Conservation (phyloP, 2,113 vertebrate species). For the Barnardius zonarius region DNA sequence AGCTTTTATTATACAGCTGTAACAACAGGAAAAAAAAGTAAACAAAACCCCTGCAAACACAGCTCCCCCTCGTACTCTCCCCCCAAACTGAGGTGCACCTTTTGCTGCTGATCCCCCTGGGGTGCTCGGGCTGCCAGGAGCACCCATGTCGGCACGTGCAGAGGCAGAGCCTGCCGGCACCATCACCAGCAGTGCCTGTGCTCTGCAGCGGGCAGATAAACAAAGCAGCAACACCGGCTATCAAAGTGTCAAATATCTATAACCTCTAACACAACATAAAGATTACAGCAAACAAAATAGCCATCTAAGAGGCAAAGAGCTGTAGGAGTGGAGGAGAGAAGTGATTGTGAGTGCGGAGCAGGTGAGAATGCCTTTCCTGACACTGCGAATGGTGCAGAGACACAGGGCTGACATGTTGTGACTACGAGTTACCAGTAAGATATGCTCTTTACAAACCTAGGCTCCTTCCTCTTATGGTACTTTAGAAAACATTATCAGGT, state of each 20-base stretch:
- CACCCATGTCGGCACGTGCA: fast-evolving
- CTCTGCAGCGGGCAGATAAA: background rate
- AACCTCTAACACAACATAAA: constrained; percentile 9
- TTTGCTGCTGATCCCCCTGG: background rate
- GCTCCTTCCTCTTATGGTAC: background rate
- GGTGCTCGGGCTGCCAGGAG: background rate
- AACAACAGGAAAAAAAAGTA: background rate
- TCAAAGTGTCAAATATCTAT: constrained; percentile 14
- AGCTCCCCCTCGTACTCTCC: background rate
- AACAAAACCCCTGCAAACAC: background rate
- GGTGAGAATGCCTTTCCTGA: constrained; percentile 20
- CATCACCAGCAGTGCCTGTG: fast-evolving
- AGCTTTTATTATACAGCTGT: constrained; percentile 45
- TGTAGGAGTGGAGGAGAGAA: background rate
- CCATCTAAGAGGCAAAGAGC: background rate
- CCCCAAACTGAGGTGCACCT: background rate
- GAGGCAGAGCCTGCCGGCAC: background rate
- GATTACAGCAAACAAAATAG: constrained; percentile 9
- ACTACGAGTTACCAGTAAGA: background rate
- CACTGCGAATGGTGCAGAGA: background rate
- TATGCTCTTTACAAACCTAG: background rate
- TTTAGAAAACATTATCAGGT: constrained; percentile 36
- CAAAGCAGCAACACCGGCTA: constrained; percentile 7
- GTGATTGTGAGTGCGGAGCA: background rate
- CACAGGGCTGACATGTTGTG: background rate